Evolutionary conservation across 2,888 invertebrate species (phyloP), one percentile per base, ranked within the genome.

Genomic region (Rotaria macrura): DNA sequence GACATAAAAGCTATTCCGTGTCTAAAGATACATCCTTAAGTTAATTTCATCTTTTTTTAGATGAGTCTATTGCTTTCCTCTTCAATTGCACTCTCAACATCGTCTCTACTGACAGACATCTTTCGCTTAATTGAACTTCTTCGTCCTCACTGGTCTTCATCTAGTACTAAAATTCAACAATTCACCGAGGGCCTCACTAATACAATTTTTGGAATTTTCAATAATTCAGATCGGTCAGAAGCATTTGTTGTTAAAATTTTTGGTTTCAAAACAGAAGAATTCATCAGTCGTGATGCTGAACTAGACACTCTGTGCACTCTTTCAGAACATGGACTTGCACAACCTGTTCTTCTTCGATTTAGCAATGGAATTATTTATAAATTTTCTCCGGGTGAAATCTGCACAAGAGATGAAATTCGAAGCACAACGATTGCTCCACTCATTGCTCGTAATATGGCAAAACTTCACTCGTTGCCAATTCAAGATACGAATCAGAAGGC

Each of bases 231-330:
- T 74, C 38, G 1, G 38, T 40, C 52, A 9, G 84, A 86, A 23
- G 49, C 85, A 12, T 20, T 86, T 17, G 10, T 90, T 25, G 88
- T 90, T 87, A 88, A 90, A 23, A 88, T 90, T 25, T 90, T 88
- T 85, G 90, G 90, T 3, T 87, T 88, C 40, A 89, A 89, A 84
- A 90, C 90, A 2, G 89, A 89, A 47, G 88, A 89, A 84, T 88
- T 90, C 84, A 89, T 90, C 72, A 88, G 89, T 86, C 87, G 89
- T 88, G 87, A 79, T 57, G 87, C 52, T 0, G 87, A 87, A 57
- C 25, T 85, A 54, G 49, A 57, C 6, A 84, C 79, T 34, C 79
- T 86, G 84, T 54, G 74, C 23, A 83, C 65, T 43, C 79, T 86
- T 43, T 83, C 86, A 55, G 83, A 83, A 52, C 4, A 74, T 74